Base-by-base conservation (phyloP, 2,113 vertebrate species). In the Acanthisitta chloris region DNA sequence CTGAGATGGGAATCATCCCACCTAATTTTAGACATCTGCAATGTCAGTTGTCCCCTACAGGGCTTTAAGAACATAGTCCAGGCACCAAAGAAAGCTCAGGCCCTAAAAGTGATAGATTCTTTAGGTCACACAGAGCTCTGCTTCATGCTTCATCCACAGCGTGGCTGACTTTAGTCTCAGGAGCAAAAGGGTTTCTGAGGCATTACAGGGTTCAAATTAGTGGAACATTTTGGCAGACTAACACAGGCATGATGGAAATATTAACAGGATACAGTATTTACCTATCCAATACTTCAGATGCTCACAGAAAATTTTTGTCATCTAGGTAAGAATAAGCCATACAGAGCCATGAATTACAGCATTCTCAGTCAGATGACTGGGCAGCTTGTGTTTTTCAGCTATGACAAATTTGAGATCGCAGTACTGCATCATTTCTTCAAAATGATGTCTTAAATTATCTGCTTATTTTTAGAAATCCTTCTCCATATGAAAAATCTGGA, bases 341-440 rank as follows among this genome's bases (percentile, higher is more conserved):
- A 21, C 12, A 67, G 17, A 67, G 10, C 29, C 40, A 34, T 6
- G 19, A 70, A 15, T 29, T 69, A 34, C 0, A 2, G 19, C 0
- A 0, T 12, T 78, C 86, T 62, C 15, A 33, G 57, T 49, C 26
- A 69, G 49, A 77, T 8, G 13, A 52, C 31, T 23, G 11, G 15
- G 17, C 5, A 25, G 24, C 10, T 15, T 72, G 31, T 11, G 58
- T 34, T 15, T 45, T 10, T 46, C 23, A 19, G 13, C 14, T 34
- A 7, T 2, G 31, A 40, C 33, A 65, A 57, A 55, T 46, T 64
- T 20, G 23, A 65, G 40, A 69, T 19, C 12, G 8, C 29, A 28
- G 9, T 23, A 77, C 25, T 10, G 4, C 8, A 21, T 16, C 4
- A 0, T 46, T 82, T 80, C 6, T 65, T 77, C 58, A 36, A 34